phyloP scores from a whole-genome alignment of 2,888 invertebrate genomes.

The Pterostichus niger region DNA sequence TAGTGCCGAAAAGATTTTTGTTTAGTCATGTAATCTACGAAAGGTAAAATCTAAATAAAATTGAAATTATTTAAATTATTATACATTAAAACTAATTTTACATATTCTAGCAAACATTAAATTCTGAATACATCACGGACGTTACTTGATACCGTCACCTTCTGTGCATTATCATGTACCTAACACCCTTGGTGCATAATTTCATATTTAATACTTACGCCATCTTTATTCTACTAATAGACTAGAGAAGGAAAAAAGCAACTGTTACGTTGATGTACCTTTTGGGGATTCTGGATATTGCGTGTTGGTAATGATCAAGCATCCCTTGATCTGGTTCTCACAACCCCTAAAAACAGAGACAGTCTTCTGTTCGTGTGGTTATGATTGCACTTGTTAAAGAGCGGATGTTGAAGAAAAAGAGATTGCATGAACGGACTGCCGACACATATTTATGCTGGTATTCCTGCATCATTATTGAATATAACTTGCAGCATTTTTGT shows the following conservation, averaged over 20 bases:
- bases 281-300: slow-evolving; percentile 29
- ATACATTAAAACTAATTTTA: no score
- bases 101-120: no score
- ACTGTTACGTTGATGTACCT: background rate
- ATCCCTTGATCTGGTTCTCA: slow-evolving; percentile 50
- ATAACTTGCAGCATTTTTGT: background rate
- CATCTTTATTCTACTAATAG: background rate
- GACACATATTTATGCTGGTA: slow-evolving; percentile 36
- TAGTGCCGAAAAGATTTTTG: no score
- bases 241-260: slow-evolving; percentile 6
- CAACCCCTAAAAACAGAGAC: slow-evolving; percentile 42
- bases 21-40: no score
- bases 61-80: no score
- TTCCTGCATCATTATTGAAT: slow-evolving; percentile 48
- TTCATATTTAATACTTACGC: background rate
- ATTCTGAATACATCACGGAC: no score
- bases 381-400: slow-evolving; percentile 47
- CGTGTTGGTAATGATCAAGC: slow-evolving; percentile 52
- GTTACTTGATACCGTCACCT: no score
- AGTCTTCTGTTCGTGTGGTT: slow-evolving; percentile 20
- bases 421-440: slow-evolving; percentile 41
- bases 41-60: no score
- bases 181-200: no score
- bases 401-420: slow-evolving; percentile 46
- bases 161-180: no score